Evolutionary conservation across 2,113 vertebrate genomes (phyloP).

Genomic region (Daboia siamensis): DNA sequence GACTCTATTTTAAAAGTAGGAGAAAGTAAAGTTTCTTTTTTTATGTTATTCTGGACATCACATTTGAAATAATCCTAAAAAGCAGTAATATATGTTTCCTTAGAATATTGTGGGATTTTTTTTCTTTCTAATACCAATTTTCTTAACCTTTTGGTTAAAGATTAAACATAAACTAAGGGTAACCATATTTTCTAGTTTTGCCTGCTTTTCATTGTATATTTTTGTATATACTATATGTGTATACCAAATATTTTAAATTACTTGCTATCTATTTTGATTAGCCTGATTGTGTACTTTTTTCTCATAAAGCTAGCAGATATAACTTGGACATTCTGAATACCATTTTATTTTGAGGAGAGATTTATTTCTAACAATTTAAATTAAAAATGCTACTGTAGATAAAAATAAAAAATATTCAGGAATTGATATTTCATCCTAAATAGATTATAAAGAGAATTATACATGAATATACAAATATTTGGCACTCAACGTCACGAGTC

Average conservation of each 20-base stretch:
- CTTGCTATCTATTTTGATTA: background rate
- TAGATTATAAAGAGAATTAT: background rate
- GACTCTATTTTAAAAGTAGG: background rate
- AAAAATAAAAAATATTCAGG: background rate
- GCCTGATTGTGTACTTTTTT: background rate
- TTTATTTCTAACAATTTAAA: background rate
- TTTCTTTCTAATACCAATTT: background rate
- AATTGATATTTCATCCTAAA: background rate
- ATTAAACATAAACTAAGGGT: background rate
- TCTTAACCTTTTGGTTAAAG: background rate
- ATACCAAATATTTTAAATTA: background rate
- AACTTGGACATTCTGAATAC: background rate
- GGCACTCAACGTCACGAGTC: background rate
- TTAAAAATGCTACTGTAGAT: background rate
- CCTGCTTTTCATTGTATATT: background rate
- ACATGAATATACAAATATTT: background rate
- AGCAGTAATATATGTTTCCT: background rate
- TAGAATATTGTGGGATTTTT: too few species aligned
- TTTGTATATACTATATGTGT: background rate
- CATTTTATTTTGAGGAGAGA: background rate
- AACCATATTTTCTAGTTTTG: background rate
- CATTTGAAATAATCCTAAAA: background rate
- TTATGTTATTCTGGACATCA: background rate
- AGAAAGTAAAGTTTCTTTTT: background rate
- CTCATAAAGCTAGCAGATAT: background rate